Evolutionary conservation across 2,888 invertebrate species (phyloP), one percentile per base, ranked within the genome.

Genomic region (Chromoteleia sp.): DNA sequence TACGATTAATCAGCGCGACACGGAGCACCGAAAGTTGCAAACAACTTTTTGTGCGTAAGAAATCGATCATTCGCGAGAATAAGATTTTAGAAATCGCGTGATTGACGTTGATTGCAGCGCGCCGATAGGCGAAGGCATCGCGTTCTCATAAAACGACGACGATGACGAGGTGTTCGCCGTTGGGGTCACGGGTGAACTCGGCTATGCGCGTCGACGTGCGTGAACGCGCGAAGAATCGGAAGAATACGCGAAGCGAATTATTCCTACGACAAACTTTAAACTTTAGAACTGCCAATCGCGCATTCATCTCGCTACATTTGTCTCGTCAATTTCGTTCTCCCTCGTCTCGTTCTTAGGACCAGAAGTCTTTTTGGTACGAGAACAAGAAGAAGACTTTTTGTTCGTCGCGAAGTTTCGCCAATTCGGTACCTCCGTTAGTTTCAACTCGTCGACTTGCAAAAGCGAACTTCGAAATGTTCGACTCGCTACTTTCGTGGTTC

Each of bases 231-330:
- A 52, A 43, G 43, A 39, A 68, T 30, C 41, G 43, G 0, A 43
- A 8, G 29, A 39, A 15, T 39, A 17, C 73, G 48, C 29, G 14
- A 48, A 14, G 15, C 45, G 52, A 50, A 54, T 59, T 61, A 36
- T 68, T 52, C 21, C 14, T 41, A 50, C 43, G 30, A 25, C 61
- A 68, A 68, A 76, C 54, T 76, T 76, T 70, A 52, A 70, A 76
- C 76, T 50, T 68, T 43, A 54, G 36, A 68, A 76, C 59, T 10
- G 45, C 25, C 63, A 14, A 29, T 43, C 43, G n/a, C n/a, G 30
- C 25, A 15, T 2, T 1, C 14, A 4, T 15, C 7, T 48, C n/a
- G 48, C 1, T n/a, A 8, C 43, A 7, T 43, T 17, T 43, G 15
- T 17, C 7, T 8, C 33, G 1, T 7, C 10, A 1, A n/a, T 39